These are phyloP conservation scores for Lochmaea capreae DNA, from an alignment of 2,888 invertebrate species.

Conservation along the genomic window DNA sequence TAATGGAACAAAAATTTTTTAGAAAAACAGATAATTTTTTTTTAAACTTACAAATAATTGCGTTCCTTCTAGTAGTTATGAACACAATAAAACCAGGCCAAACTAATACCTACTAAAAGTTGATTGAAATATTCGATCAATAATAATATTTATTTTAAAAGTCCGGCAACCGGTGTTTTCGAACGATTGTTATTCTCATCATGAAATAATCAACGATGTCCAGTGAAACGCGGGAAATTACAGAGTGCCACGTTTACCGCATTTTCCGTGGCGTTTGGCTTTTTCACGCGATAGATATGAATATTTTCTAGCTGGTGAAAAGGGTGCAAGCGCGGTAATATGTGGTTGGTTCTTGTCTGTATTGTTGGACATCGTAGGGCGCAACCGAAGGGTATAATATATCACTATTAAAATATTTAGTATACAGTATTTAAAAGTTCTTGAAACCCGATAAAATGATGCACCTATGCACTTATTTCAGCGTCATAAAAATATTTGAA, in stretches of 20 bases:
- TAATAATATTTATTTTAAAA: conserved; percentile 35
- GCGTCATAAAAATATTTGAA: no score
- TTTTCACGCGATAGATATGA: conserved; percentile 9
- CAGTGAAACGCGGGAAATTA: conserved; percentile 16
- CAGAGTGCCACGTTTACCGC: conserved; percentile 12
- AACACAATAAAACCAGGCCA: conserved; percentile 13
- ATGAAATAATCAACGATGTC: conserved; percentile 1
- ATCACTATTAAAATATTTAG: no score
- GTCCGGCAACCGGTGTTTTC: conserved; percentile 19
- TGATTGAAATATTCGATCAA: conserved; percentile 31
- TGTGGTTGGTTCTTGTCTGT: neutral
- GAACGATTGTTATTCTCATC: conserved; percentile 28
- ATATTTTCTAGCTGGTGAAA: neutral
- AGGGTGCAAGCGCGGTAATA: conserved; percentile 36
- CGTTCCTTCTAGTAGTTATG: neutral
- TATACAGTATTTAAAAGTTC: no score
- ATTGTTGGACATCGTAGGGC: conserved; percentile 7
- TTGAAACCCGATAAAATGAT: no score
- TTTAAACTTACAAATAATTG: conserved; percentile 17
- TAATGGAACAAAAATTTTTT: no score
- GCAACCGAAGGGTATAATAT: neutral
- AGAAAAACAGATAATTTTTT: neutral
- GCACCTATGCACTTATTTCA: no score
- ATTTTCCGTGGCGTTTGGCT: conserved; percentile 7
- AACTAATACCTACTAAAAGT: conserved; percentile 25